A percentile compares a stretch with the other conserved stretches of the same genome.
Conservation (phyloP, 2,888 invertebrate species). For the Merodon equestris region DNA sequence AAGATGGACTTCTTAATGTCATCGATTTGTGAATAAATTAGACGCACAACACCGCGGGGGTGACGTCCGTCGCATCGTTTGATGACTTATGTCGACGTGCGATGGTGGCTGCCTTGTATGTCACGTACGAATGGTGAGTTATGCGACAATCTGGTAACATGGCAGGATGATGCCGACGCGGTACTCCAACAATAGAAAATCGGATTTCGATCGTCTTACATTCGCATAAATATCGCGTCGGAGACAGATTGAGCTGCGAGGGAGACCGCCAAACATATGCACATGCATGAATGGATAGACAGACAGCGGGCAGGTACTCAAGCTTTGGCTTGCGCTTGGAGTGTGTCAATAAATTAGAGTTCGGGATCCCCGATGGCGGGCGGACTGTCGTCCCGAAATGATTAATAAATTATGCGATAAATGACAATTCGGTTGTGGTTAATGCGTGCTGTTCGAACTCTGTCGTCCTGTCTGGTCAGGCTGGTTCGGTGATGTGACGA, state of each 20-base stretch:
- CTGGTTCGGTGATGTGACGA: conserved; percentile 7
- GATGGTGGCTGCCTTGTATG: conserved; percentile 30
- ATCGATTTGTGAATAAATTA: conserved; percentile 45
- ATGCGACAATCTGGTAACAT: conserved; percentile 32
- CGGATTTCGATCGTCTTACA: conserved; percentile 54
- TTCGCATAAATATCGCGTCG: conserved; percentile 38
- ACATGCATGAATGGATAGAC: too few relatives aligned
- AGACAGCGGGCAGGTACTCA: conserved; percentile 1
- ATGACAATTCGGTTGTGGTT: conserved; percentile 59
- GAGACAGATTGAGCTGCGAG: conserved; percentile 38
- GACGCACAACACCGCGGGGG: neutral
- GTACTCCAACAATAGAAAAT: conserved; percentile 61
- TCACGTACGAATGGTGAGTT: conserved; percentile 31
- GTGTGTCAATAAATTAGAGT: conserved; percentile 64
- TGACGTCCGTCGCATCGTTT: conserved; percentile 1
- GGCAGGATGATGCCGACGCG: conserved; percentile 55
- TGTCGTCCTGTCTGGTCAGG: conserved; percentile 12
- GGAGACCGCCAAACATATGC: conserved; percentile 3
- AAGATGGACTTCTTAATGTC: conserved; percentile 30
- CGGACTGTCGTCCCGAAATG: conserved; percentile 61
- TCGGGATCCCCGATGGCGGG: conserved; percentile 61
- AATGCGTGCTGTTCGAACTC: conserved; percentile 49
- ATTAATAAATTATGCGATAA: conserved; percentile 67
- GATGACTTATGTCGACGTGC: conserved; percentile 36
- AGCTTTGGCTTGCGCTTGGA: conserved; percentile 56